A percentile compares a stretch with the other conserved stretches of the same genome.
phyloP scores from a whole-genome alignment of 1,140 invertebrate genomes.

The Musca vetustissima region DNA sequence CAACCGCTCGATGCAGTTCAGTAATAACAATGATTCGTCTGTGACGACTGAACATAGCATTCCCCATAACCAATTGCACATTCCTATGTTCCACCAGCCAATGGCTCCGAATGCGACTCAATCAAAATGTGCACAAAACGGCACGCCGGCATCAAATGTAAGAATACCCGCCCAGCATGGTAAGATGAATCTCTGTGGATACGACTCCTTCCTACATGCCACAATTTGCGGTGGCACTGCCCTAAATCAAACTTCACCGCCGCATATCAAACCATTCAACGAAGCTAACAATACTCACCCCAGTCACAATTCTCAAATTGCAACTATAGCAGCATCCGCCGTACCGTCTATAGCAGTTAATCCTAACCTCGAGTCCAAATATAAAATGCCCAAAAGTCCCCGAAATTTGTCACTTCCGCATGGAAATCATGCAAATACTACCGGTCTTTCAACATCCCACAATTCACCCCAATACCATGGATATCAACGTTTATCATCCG shows the following conservation, averaged over 20 bases:
- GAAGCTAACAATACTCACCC: conserved; percentile 31
- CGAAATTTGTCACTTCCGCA: too few species aligned
- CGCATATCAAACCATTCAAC: conserved; percentile 40
- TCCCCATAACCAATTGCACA: conserved; percentile 60
- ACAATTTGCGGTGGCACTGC: conserved; percentile 58
- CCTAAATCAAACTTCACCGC: conserved; percentile 37
- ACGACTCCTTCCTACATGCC: conserved; percentile 63
- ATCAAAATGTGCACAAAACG: conserved; percentile 33
- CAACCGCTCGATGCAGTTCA: conserved; percentile 23
- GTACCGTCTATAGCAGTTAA: conserved; percentile 13
- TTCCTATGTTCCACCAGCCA: conserved; percentile 55
- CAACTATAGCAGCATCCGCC: conserved; percentile 50
- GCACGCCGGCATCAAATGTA: background rate
- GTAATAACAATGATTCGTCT: conserved; percentile 28
- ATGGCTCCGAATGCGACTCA: conserved; percentile 54
- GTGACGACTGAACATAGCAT: conserved; percentile 35
- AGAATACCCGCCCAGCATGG: conserved; percentile 33
- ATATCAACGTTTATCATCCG: conserved; percentile 39
- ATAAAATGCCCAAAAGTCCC: conserved; percentile 1
- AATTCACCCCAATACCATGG: conserved; percentile 39
- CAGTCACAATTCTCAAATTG: conserved; percentile 34
- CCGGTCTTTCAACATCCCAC: background rate
- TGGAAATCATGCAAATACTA: too few species aligned
- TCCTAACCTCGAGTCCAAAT: background rate
- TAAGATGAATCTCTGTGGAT: conserved; percentile 62